Evolutionary conservation across 2,113 vertebrate genomes (phyloP).

Genomic region (Mobula hypostoma): DNA sequence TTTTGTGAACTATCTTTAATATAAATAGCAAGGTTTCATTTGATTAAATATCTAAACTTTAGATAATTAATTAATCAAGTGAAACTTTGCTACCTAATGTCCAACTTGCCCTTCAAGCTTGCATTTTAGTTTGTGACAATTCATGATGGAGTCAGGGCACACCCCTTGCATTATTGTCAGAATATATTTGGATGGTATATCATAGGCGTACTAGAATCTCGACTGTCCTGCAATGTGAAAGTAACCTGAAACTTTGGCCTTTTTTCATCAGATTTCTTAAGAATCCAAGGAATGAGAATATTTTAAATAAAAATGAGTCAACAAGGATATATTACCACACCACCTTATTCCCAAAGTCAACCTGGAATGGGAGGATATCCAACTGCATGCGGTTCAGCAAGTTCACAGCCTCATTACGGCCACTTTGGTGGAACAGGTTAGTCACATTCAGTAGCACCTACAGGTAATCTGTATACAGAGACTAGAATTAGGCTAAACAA

Average conservation of each 20-base stretch:
- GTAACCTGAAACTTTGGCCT: neutral
- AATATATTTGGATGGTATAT: neutral
- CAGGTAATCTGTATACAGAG: slow-evolving; percentile 59
- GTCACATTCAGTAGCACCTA: slow-evolving; percentile 52
- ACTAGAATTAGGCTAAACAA: neutral
- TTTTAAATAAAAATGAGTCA: slow-evolving; percentile 73
- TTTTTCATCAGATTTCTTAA: slow-evolving; percentile 45
- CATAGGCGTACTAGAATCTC: neutral
- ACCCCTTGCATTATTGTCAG: neutral
- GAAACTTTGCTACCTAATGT: neutral
- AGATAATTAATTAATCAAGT: neutral
- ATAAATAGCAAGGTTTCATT: neutral
- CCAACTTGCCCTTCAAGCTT: neutral
- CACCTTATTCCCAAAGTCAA: slow-evolving; percentile 83
- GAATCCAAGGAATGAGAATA: slow-evolving; percentile 48
- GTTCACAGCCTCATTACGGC: slow-evolving; percentile 64
- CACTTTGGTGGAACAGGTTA: slow-evolving; percentile 68
- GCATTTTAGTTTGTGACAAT: neutral
- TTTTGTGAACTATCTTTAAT: neutral
- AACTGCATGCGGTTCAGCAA: slow-evolving; percentile 59
- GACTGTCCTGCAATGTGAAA: neutral
- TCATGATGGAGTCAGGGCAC: neutral
- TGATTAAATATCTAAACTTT: neutral
- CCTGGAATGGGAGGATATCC: slow-evolving; percentile 77
- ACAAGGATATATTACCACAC: slow-evolving; percentile 84